Evolutionary conservation across 2,113 vertebrate species (phyloP).

Genomic region (Oryzias celebensis): DNA sequence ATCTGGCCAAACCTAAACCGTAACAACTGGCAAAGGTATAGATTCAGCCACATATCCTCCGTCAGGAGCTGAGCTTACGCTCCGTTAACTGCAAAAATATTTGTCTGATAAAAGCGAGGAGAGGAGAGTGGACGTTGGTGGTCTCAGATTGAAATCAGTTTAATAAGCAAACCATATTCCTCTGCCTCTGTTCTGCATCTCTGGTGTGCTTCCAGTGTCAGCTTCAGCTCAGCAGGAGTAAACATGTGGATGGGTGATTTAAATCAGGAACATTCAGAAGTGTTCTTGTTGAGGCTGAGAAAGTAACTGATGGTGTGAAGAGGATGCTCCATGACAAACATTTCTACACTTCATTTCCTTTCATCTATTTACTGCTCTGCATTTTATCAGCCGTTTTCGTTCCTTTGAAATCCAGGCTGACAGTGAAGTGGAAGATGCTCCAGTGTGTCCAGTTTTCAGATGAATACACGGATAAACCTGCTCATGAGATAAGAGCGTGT

Average conservation of each 20-base stretch:
- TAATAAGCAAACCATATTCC: constrained; percentile 28
- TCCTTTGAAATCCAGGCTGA: constrained; percentile 28
- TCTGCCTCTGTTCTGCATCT: constrained; percentile 43
- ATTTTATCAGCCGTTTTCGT: constrained; percentile 34
- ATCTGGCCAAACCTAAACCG: too few relatives aligned
- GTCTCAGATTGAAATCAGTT: constrained; percentile 33
- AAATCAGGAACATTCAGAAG: constrained; percentile 30
- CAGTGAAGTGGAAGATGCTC: constrained; percentile 18
- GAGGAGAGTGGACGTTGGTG: constrained; percentile 18
- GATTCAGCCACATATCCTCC: constrained; percentile 1
- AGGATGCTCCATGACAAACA: constrained; percentile 19
- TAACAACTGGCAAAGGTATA: background rate
- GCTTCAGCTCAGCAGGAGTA: constrained; percentile 29
- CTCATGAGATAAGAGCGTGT: constrained; percentile 65
- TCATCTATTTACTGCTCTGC: constrained; percentile 40
- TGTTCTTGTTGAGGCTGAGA: constrained; percentile 10
- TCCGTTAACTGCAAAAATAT: constrained; percentile 10
- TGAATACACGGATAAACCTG: constrained; percentile 52
- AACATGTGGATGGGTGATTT: constrained; percentile 36
- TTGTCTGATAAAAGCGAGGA: constrained; percentile 18
- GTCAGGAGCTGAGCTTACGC: constrained; percentile 7
- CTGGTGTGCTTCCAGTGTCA: constrained; percentile 30
- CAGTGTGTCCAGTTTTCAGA: constrained; percentile 32
- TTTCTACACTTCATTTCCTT: constrained; percentile 37
- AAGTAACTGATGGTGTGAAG: constrained; percentile 12